These are phyloP conservation scores for Trichosurus vulpecula DNA, from an alignment of 2,797 vertebrate genomes.

Conservation along the genomic window DNA sequence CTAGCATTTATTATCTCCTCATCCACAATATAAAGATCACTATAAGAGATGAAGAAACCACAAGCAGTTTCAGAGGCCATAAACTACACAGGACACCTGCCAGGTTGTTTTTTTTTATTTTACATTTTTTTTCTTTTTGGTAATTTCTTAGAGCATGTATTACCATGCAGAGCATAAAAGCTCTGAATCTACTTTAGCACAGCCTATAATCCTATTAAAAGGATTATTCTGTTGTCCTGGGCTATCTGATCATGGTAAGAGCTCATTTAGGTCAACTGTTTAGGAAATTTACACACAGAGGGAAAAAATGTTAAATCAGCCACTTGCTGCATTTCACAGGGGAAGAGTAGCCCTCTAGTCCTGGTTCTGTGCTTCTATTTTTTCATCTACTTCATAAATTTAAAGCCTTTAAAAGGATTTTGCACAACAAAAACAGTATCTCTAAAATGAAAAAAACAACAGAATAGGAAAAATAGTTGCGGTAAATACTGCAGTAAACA, in stretches of 20 bases:
- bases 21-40: neutral
- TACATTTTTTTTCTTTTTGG: slow-evolving; percentile 1
- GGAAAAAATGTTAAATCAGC: slow-evolving; percentile 71
- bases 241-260: slow-evolving; percentile 84
- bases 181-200: slow-evolving; percentile 73
- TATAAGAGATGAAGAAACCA: neutral
- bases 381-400: neutral
- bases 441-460: neutral
- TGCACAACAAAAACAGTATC: neutral
- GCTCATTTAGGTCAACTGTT: slow-evolving; percentile 83
- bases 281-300: slow-evolving; percentile 81
- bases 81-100: neutral
- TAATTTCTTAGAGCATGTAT: slow-evolving; percentile 6
- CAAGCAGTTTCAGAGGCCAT: neutral
- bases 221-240: slow-evolving; percentile 84
- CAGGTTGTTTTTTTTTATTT: neutral
- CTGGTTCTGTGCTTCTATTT: slow-evolving; percentile 59
- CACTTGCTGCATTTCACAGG: slow-evolving; percentile 73
- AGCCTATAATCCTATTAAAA: slow-evolving; percentile 85
- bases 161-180: slow-evolving; percentile 71
- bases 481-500: neutral
- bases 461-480: neutral
- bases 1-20: neutral
- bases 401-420: neutral
- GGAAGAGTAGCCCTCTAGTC: slow-evolving; percentile 40